phyloP scores from a whole-genome alignment of 2,113 vertebrate species.

The Scatophagus argus region DNA sequence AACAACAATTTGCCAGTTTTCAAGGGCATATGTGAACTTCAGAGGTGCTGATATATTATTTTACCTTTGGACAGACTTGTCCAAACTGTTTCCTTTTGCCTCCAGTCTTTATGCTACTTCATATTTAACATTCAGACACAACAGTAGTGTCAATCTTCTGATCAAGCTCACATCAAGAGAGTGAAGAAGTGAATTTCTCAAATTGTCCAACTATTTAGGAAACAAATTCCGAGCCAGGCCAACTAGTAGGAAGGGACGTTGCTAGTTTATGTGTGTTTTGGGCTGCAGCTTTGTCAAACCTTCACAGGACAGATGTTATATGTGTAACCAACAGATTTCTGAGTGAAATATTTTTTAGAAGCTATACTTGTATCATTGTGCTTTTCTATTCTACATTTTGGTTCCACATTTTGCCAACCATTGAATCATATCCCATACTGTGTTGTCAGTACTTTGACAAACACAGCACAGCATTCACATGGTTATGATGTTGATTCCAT shows the following conservation, averaged over 20 bases:
- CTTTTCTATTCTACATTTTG: constrained; percentile 14
- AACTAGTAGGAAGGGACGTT: neutral
- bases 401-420: constrained; percentile 2
- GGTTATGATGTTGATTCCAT: constrained; percentile 43
- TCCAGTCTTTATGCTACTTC: neutral
- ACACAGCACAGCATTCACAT: constrained; percentile 37
- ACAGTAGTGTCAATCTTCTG: neutral
- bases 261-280: neutral
- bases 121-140: too few relatives aligned
- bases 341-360: neutral
- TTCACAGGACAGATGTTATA: neutral
- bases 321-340: neutral
- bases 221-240: too few relatives aligned
- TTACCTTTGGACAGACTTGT: neutral
- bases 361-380: neutral
- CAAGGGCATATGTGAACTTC: neutral
- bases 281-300: neutral
- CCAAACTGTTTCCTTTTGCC: neutral
- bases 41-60: neutral
- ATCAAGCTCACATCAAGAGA: neutral
- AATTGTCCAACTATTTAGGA: neutral
- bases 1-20: too few relatives aligned
- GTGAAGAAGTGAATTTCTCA: neutral
- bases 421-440: constrained; percentile 15
- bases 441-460: constrained; percentile 16